A percentile compares a stretch with the other conserved stretches of the same genome.
Conservation (phyloP, 2,888 invertebrate species). For the Branchellion lobata region DNA sequence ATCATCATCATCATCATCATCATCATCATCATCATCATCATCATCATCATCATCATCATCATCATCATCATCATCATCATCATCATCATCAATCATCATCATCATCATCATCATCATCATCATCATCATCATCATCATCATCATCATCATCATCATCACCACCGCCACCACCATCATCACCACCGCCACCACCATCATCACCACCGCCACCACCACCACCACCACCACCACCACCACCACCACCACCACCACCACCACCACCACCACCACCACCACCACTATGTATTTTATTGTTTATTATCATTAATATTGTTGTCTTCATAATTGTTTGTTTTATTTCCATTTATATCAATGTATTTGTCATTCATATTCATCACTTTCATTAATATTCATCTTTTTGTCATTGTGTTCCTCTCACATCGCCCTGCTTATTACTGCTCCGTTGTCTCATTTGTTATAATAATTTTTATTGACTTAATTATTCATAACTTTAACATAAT, state of each 20-base stretch:
- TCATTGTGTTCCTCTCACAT: too few relatives aligned
- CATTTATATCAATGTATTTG: too few relatives aligned
- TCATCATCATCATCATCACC: neutral
- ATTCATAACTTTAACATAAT: too few relatives aligned
- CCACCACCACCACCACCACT: neutral
- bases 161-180: neutral
- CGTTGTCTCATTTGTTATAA: too few relatives aligned
- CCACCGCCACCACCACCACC: neutral
- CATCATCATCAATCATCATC: too few relatives aligned
- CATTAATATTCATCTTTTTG: too few relatives aligned
- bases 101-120: neutral
- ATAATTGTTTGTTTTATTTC: neutral
- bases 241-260: conserved; percentile 1
- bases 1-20: conserved; percentile 3
- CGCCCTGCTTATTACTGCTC: too few relatives aligned
- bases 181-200: neutral
- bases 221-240: conserved; percentile 11
- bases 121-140: neutral
- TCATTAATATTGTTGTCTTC: neutral
- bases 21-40: conserved; percentile 15
- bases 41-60: conserved; percentile 13
- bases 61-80: neutral
- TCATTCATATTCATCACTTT: too few relatives aligned
- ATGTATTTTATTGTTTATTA: neutral
- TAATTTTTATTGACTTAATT: too few relatives aligned